Conservation (phyloP, 1,140 invertebrate species). For the Reticulitermes speratus region DNA sequence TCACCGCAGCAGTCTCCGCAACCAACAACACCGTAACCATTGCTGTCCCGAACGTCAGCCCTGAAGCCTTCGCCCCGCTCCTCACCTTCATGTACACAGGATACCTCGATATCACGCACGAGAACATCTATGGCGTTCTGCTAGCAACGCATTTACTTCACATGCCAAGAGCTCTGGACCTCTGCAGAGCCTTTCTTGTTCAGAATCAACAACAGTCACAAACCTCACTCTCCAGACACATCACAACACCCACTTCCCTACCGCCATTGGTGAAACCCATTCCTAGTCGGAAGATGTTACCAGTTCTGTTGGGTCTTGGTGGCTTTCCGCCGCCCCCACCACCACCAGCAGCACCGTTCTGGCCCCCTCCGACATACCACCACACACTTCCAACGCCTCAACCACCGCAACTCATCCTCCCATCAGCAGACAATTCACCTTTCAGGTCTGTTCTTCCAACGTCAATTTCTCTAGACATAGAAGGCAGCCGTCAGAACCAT, state of each 20-base stretch:
- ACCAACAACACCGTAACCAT: slow-evolving; percentile 38
- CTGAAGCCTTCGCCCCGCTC: slow-evolving; percentile 69
- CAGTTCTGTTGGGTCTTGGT: slow-evolving; percentile 20
- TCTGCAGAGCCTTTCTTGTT: slow-evolving; percentile 58
- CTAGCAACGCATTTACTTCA: slow-evolving; percentile 72
- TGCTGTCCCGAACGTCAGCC: slow-evolving; percentile 55
- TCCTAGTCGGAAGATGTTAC: slow-evolving; percentile 45
- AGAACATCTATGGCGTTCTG: slow-evolving; percentile 72
- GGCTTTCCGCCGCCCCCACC: slow-evolving; percentile 20
- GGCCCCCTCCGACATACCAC: slow-evolving; percentile 41
- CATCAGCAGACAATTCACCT: neutral
- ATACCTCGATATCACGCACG: slow-evolving; percentile 64
- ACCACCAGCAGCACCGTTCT: slow-evolving; percentile 16
- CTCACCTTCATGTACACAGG: slow-evolving; percentile 78
- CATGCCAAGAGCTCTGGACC: slow-evolving; percentile 70
- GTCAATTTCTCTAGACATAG: slow-evolving; percentile 41
- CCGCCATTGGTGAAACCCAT: slow-evolving; percentile 49
- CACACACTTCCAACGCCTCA: slow-evolving; percentile 45
- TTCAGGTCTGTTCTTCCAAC: slow-evolving; percentile 15
- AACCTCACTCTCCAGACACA: slow-evolving; percentile 14
- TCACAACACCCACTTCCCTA: neutral
- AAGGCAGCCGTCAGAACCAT: slow-evolving; percentile 41
- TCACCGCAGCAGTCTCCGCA: slow-evolving; percentile 46
- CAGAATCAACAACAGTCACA: slow-evolving; percentile 34
- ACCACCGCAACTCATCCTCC: slow-evolving; percentile 23